A percentile compares a stretch with the other conserved stretches of the same genome.
Conservation (phyloP, 2,888 invertebrate species). For the Ophioninae sp. region DNA sequence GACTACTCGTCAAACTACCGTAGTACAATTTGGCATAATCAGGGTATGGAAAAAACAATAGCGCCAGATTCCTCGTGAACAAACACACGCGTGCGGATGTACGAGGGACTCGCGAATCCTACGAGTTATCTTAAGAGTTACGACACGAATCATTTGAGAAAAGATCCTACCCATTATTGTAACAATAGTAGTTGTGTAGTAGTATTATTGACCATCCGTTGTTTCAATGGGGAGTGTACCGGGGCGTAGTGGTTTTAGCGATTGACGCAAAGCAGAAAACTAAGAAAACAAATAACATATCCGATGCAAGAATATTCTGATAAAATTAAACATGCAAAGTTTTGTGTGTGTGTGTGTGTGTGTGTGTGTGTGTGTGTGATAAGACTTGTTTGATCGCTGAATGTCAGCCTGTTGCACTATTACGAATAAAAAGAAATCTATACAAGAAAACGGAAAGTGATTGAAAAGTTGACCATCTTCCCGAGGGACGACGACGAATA, state of each 20-base stretch:
- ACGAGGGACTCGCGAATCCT: not conserved
- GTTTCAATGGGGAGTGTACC: conserved; percentile 54
- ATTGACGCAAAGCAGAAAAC: not conserved
- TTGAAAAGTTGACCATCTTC: not conserved
- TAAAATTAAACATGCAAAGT: conserved; percentile 48
- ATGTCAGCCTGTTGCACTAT: conserved; percentile 69
- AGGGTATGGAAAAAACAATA: conserved; percentile 36
- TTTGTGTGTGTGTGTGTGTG: conserved; percentile 65
- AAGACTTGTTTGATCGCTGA: conserved; percentile 65
- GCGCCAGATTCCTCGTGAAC: conserved; percentile 46
- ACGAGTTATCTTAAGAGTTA: conserved; percentile 14
- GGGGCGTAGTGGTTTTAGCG: conserved; percentile 51
- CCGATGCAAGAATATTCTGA: conserved; percentile 5
- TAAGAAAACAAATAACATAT: not conserved
- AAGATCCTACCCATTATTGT: conserved; percentile 5
- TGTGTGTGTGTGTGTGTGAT: conserved; percentile 65
- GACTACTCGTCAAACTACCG: conserved; percentile 37
- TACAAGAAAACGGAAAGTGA: conserved; percentile 18
- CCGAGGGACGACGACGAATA: not conserved
- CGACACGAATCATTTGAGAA: conserved; percentile 26
- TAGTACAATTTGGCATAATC: conserved; percentile 53
- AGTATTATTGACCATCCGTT: conserved; percentile 33
- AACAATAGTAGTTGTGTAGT: not conserved
- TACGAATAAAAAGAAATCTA: conserved; percentile 66
- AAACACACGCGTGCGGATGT: not conserved